Percentiles rank a stretch among this genome's conserved stretches.
These are phyloP conservation scores for Boulengerochromis microlepis DNA, from an alignment of 2,113 vertebrate genomes.

Conservation along the genomic window DNA sequence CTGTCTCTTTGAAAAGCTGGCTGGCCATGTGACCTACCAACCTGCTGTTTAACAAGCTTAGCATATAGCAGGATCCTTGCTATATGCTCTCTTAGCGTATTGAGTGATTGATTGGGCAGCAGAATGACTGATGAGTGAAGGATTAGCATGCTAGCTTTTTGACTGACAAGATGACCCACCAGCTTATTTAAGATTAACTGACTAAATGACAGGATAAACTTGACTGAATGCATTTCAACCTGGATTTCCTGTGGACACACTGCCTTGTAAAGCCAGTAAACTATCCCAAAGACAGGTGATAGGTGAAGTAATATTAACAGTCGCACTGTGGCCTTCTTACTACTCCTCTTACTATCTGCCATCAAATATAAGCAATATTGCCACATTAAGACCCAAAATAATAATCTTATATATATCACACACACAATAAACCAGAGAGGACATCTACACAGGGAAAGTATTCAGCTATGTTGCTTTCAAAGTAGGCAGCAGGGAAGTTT, in stretches of 20 bases:
- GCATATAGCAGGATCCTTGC: background rate
- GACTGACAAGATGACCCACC: background rate
- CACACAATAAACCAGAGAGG: background rate
- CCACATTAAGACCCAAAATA: background rate
- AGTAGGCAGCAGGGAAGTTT: background rate
- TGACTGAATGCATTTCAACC: background rate
- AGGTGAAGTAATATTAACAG: background rate
- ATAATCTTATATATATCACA: background rate
- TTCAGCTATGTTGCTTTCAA: background rate
- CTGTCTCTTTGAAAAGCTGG: background rate
- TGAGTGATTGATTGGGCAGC: background rate
- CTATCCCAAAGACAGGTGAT: background rate
- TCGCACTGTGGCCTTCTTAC: background rate
- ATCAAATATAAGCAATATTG: background rate
- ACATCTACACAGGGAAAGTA: background rate
- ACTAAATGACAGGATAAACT: background rate
- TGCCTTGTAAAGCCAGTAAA: background rate
- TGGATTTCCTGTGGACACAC: background rate
- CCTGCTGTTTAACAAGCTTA: background rate
- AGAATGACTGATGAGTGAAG: background rate
- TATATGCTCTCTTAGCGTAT: background rate
- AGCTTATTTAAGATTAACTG: background rate
- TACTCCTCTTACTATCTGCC: background rate
- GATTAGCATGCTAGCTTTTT: background rate
- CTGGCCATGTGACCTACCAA: background rate